Evolutionary conservation across 1,140 invertebrate species (phyloP), one percentile per base, ranked within the genome.

Genomic region (Zophobas atratus): DNA sequence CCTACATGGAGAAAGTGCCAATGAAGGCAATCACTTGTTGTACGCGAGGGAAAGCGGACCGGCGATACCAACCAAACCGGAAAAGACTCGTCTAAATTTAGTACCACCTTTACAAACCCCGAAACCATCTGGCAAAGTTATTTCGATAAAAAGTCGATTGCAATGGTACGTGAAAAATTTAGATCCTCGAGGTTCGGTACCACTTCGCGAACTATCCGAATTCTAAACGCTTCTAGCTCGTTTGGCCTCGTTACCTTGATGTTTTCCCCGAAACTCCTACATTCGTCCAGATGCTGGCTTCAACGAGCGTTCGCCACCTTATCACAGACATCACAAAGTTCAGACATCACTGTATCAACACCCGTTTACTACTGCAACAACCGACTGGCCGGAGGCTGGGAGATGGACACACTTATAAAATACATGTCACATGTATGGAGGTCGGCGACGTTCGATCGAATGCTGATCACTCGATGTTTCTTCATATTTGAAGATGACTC

Each of bases 171-270:
- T 20, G 20, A 20, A 20, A 20, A 20, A 20, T 20, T 20, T 20
- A 20, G 20, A 20, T 20, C 20, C 20, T 20, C 20, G 20, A 20
- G 20, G 20, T 20, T 20, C 20, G 20, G 20, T 20, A 20, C 20
- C 20, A 20, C 20, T 20, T 20, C 20, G 20, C 20, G 20, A 20
- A 20, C 20, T 20, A 20, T 20, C 20, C 20, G 20, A 20, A 20
- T 20, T 20, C 20, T 20, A 20, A 20, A 20, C 3, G 43, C 43
- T 46, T 3, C 8, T 46, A 8, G 56, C 56, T 60, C 34, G 56
- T 36, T 60, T 60, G 56, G 34, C 60, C 43, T 43, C 5, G 33
- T 72, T 73, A 73, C 71, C 71, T 73, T 73, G 71, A 73, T 20
- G n/a, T 49, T 41, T 55, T 53, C 71, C 49, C 55, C 55, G 71